These are phyloP conservation scores for Melanotaenia nigrans DNA, from an alignment of 2,797 vertebrate species.

Conservation along the genomic window DNA sequence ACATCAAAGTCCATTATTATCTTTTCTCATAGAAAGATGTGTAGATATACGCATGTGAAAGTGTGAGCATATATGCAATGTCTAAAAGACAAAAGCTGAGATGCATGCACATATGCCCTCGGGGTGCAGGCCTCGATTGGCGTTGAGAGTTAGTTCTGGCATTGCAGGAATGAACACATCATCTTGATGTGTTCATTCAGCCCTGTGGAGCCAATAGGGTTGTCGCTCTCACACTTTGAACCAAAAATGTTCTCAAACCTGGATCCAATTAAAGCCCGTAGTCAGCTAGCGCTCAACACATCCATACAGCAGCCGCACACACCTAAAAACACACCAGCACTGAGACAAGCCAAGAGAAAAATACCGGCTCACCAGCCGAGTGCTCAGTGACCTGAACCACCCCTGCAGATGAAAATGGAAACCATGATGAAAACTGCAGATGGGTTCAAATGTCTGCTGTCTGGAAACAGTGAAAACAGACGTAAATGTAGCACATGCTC, in stretches of 20 bases:
- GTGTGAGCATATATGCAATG: conserved; percentile 40
- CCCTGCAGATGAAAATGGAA: conserved; percentile 43
- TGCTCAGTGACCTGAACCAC: conserved; percentile 57
- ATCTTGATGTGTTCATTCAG: conserved; percentile 45
- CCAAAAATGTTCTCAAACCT: conserved; percentile 60
- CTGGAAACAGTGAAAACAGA: conserved; percentile 44
- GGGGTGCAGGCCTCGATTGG: not conserved
- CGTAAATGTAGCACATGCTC: conserved; percentile 10
- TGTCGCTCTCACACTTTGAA: conserved; percentile 61
- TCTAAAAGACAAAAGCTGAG: conserved; percentile 22
- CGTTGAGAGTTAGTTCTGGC: conserved; percentile 28
- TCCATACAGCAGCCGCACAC: conserved; percentile 60
- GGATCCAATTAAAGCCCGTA: conserved; percentile 73
- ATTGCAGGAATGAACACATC: conserved; percentile 44
- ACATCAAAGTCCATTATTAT: conserved; percentile 15
- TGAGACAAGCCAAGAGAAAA: conserved; percentile 59
- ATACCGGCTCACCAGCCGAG: conserved; percentile 47
- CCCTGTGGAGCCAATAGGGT: conserved; percentile 47
- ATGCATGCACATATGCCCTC: conserved; percentile 5
- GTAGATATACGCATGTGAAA: conserved; percentile 11
- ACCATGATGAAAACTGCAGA: conserved; percentile 45
- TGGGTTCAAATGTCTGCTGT: conserved; percentile 38
- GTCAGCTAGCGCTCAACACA: conserved; percentile 61
- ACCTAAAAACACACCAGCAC: conserved; percentile 49
- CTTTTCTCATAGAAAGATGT: conserved; percentile 2